phyloP scores from a whole-genome alignment of 2,888 invertebrate genomes.

The Falcaria lacertinaria region DNA sequence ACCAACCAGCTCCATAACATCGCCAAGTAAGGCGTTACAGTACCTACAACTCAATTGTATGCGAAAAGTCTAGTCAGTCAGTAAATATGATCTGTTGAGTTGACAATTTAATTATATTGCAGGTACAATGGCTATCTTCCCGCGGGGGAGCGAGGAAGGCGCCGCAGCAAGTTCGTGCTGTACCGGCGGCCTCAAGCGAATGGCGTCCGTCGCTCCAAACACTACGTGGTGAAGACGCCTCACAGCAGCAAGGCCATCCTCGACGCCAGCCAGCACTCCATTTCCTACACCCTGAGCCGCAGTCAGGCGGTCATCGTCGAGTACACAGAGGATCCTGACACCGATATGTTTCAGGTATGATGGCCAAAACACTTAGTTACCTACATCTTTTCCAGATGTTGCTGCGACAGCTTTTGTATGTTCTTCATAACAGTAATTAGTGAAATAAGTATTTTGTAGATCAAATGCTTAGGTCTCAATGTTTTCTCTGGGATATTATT shows the following conservation, averaged over 20 bases:
- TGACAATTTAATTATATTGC: conserved; percentile 14
- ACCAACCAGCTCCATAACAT: too few relatives aligned
- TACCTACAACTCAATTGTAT: conserved; percentile 3
- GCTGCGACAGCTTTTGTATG: too few relatives aligned
- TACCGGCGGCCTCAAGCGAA: conserved; percentile 91
- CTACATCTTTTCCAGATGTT: not conserved
- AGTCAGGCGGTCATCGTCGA: conserved; percentile 99
- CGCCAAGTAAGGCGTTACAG: not conserved
- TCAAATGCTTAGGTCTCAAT: too few relatives aligned
- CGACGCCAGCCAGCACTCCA: conserved; percentile 96
- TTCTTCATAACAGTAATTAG: too few relatives aligned
- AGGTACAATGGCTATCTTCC: conserved; percentile 97
- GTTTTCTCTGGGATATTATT: too few relatives aligned
- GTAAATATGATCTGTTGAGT: too few relatives aligned
- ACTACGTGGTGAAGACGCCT: conserved; percentile 97
- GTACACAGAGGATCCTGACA: conserved; percentile 96
- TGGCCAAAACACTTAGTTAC: not conserved
- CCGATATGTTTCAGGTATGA: conserved; percentile 99
- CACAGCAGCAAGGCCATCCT: conserved; percentile 97
- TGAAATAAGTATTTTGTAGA: too few relatives aligned
- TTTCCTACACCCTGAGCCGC: conserved; percentile 97
- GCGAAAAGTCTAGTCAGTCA: not conserved
- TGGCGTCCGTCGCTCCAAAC: conserved; percentile 96
- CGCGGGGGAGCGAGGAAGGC: conserved; percentile 94
- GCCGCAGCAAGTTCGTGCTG: conserved; percentile 96